A percentile compares a stretch with the other conserved stretches of the same genome.
Evolutionary conservation across 1,140 invertebrate genomes (phyloP).

Genomic region (Apolygus lucorum): DNA sequence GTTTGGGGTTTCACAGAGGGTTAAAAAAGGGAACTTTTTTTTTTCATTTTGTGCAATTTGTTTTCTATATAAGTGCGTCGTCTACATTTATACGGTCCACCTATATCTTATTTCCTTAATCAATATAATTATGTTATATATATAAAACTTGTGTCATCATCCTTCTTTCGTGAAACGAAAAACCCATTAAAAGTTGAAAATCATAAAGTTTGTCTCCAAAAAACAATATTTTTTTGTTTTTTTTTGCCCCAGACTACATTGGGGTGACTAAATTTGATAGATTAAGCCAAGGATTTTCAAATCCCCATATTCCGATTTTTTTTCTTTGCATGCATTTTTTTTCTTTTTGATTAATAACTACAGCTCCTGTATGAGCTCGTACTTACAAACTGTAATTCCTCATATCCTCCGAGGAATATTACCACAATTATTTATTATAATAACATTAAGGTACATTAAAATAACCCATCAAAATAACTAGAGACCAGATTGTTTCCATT

Average conservation of each 20-base stretch:
- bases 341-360: not conserved
- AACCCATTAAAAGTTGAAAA: no score
- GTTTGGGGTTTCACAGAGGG: slow-evolving; percentile 10
- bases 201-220: no score
- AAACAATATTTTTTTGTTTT: slow-evolving; percentile 6
- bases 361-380: no score
- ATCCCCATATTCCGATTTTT: not conserved
- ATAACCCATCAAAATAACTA: no score
- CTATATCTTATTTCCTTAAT: slow-evolving; percentile 23
- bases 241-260: not conserved
- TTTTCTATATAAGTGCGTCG: slow-evolving; percentile 23
- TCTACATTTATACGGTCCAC: slow-evolving; percentile 25
- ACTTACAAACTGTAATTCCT: no score
- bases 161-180: no score
- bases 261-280: not conserved
- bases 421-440: no score
- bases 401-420: no score
- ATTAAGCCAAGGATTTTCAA: slow-evolving; percentile 7
- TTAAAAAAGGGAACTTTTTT: slow-evolving; percentile 16
- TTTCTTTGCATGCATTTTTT: slow-evolving; percentile 2
- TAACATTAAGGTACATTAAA: no score
- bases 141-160: slow-evolving; percentile 21
- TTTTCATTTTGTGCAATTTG: slow-evolving; percentile 23
- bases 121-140: slow-evolving; percentile 19
- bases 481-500: no score